Evolutionary conservation across 2,113 vertebrate species (phyloP).

Genomic region (Balaenoptera acutorostrata): DNA sequence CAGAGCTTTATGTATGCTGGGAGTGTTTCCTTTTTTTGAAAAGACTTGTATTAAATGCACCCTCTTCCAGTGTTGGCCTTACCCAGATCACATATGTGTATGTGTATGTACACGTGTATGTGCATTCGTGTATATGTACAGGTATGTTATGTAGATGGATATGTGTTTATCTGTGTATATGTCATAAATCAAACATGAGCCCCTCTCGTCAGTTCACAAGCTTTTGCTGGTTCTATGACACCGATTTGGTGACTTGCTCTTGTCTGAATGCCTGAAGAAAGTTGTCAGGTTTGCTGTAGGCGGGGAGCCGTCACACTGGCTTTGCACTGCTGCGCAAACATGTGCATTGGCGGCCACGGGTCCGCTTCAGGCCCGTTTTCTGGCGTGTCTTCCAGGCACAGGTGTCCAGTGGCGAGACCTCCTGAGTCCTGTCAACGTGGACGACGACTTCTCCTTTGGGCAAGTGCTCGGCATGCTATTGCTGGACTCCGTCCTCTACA

Average conservation of each 20-base stretch:
- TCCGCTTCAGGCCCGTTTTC: accelerated
- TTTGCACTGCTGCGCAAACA: accelerated
- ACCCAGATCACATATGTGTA: not conserved
- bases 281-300: not conserved
- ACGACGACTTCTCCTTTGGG: conserved; percentile 93
- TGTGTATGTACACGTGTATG: not conserved
- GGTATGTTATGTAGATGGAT: too few relatives aligned
- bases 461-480: conserved; percentile 93
- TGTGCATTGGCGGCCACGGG: accelerated
- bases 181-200: not conserved
- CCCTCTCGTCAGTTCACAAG: not conserved
- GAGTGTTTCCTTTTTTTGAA: not conserved
- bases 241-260: not conserved
- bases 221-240: not conserved
- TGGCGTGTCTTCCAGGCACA: conserved; percentile 77
- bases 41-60: not conserved
- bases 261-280: not conserved
- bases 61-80: not conserved
- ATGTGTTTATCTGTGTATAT: accelerated
- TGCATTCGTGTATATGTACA: not conserved
- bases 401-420: conserved; percentile 94
- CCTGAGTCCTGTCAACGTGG: conserved; percentile 90
- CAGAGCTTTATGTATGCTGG: not conserved
- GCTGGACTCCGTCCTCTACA: conserved; percentile 88
- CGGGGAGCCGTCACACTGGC: accelerated